Evolutionary conservation across 2,888 invertebrate genomes (phyloP).

Genomic region (Dasypogon diadema): DNA sequence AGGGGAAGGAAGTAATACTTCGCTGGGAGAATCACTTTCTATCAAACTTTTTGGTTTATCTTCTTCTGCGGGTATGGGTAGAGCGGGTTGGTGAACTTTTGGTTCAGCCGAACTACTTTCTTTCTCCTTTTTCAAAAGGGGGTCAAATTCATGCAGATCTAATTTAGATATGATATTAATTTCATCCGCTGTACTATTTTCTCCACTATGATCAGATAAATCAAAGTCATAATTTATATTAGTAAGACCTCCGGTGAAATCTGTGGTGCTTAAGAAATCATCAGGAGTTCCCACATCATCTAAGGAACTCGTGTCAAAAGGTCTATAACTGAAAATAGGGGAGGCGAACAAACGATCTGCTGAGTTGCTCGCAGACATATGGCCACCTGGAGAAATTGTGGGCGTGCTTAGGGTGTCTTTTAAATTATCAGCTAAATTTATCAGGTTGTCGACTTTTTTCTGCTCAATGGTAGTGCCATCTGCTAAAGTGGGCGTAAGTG

Average conservation of each 20-base stretch:
- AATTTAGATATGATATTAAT: constrained; percentile 68
- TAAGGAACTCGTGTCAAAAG: constrained; percentile 73
- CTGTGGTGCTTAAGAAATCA: constrained; percentile 68
- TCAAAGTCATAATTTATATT: constrained; percentile 84
- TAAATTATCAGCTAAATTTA: constrained; percentile 29
- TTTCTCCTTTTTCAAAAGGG: constrained; percentile 59
- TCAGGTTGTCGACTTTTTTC: background rate
- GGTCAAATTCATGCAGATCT: constrained; percentile 68
- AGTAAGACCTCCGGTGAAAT: constrained; percentile 74
- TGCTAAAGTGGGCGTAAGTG: constrained; percentile 35
- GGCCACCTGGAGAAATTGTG: constrained; percentile 55
- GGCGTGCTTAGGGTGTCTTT: constrained; percentile 30
- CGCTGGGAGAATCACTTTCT: constrained; percentile 66
- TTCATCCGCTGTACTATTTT: constrained; percentile 77
- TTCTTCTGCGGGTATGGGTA: background rate
- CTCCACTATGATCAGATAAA: constrained; percentile 79
- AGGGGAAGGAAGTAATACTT: constrained; percentile 72
- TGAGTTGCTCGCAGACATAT: constrained; percentile 58
- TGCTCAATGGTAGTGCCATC: background rate
- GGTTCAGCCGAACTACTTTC: background rate
- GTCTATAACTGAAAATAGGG: constrained; percentile 70
- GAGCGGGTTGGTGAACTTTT: background rate
- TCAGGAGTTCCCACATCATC: constrained; percentile 73
- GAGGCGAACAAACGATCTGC: constrained; percentile 74
- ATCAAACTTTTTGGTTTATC: constrained; percentile 62